phyloP scores from a whole-genome alignment of 2,888 invertebrate species.

The Aleiodes leptofemur region DNA sequence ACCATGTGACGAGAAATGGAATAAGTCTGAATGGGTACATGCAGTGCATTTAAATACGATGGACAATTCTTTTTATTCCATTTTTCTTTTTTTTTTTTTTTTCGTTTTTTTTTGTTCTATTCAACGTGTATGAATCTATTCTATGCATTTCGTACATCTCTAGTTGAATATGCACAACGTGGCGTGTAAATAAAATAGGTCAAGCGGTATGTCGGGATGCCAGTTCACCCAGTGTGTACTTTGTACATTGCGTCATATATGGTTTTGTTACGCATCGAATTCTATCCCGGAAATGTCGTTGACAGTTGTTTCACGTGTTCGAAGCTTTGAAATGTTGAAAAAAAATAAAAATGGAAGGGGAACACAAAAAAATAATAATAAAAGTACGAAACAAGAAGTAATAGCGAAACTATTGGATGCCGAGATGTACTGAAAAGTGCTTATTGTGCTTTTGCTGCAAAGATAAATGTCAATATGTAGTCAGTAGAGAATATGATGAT shows the following conservation, averaged over 20 bases:
- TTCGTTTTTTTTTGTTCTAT: constrained; percentile 14
- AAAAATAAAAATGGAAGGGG: neutral
- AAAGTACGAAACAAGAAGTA: neutral
- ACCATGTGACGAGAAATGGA: neutral
- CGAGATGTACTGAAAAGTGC: constrained; percentile 8
- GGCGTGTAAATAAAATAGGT: constrained; percentile 43
- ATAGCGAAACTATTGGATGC: constrained; percentile 6
- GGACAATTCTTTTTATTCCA: neutral
- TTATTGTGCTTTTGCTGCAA: neutral
- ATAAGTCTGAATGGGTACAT: constrained; percentile 4
- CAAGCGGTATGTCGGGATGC: constrained; percentile 42
- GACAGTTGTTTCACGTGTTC: constrained; percentile 31
- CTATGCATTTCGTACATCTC: constrained; percentile 39
- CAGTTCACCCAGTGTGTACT: constrained; percentile 13
- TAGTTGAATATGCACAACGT: constrained; percentile 42
- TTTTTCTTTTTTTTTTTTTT: neutral
- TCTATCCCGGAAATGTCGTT: constrained; percentile 24
- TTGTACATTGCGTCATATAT: constrained; percentile 31
- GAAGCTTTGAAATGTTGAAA: neutral
- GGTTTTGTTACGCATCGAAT: constrained; percentile 33
- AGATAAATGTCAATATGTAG: constrained; percentile 23
- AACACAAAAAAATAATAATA: constrained; percentile 1
- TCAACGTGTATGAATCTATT: constrained; percentile 23
- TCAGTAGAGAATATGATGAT: neutral
- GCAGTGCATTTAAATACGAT: constrained; percentile 31